A percentile compares a stretch with the other conserved stretches of the same genome.
Conservation (phyloP, 2,888 invertebrate species). For the Ochropleura leucogaster region DNA sequence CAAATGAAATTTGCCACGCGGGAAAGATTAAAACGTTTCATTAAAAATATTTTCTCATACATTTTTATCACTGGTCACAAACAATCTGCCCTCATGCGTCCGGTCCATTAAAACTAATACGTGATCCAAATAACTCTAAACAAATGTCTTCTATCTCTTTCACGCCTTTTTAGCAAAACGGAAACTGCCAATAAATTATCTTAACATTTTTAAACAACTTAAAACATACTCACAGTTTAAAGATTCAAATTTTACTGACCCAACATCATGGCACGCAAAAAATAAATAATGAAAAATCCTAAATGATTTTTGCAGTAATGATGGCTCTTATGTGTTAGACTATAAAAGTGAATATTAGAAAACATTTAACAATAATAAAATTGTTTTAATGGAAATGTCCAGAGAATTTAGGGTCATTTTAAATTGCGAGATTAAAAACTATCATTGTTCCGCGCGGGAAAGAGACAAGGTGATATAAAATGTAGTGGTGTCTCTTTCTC, state of each 20-base stretch:
- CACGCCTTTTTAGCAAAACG: constrained; percentile 72
- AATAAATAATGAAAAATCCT: constrained; percentile 24
- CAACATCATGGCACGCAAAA: constrained; percentile 1
- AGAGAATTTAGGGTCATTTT: constrained; percentile 43
- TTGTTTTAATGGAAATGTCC: constrained; percentile 34
- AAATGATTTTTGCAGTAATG: background rate
- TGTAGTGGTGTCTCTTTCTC: constrained; percentile 41
- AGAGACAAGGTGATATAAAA: constrained; percentile 34
- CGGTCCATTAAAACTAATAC: constrained; percentile 81
- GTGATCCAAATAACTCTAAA: constrained; percentile 75
- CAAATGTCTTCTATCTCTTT: constrained; percentile 75
- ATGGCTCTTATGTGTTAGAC: constrained; percentile 6
- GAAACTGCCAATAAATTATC: constrained; percentile 71
- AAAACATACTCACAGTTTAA: background rate
- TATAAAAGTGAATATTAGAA: constrained; percentile 14
- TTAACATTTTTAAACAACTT: too few relatives aligned
- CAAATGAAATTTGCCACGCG: too few relatives aligned
- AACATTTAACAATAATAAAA: constrained; percentile 6
- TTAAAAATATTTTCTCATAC: constrained; percentile 71
- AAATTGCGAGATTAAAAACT: constrained; percentile 50
- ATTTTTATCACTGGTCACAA: constrained; percentile 75
- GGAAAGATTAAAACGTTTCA: constrained; percentile 42
- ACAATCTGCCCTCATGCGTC: constrained; percentile 82
- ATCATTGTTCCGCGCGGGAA: constrained; percentile 40
- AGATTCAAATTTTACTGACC: constrained; percentile 13